Evolutionary conservation across 2,113 vertebrate species (phyloP), one percentile per base, ranked within the genome.

Genomic region (Lates calcarifer): DNA sequence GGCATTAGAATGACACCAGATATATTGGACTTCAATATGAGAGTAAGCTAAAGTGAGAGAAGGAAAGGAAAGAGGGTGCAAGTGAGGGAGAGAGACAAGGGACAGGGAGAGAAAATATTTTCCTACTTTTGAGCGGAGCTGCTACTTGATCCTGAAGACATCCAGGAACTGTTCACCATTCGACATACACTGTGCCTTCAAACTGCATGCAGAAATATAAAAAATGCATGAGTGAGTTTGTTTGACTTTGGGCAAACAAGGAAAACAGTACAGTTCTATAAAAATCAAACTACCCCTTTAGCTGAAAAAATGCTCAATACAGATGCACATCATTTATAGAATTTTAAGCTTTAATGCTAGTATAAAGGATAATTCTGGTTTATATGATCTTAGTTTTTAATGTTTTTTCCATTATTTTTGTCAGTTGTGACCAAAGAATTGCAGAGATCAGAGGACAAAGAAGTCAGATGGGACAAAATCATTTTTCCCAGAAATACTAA

Each of bases 11-110:
- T 29, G 57, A 51, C 66, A 61, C 5, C 6, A 6, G 28, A 85
- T 60, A 17, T 55, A 70, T 24, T 31, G 37, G 37, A 37, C 56
- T 55, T 65, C 37, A 62, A 53, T 65, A 29, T 29, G 49, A 28
- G 58, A 77, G 11, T 1, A 3, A 41, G 45, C 29, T 14, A 39
- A 47, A 31, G 28, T 47, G 66, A 31, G 28, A 65, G 33, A 7
- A 39, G n/a, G 31, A n/a, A 37, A 7, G 22, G 41, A 45, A 26
- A 39, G 47, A 51, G 10, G 35, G 43, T 28, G 68, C 10, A 9
- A 63, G 33, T 0, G 45, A 61, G 55, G 22, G 22, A 20, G 22
- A 33, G 56, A 61, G 39, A 35, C 13, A 4, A 39, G n/a, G n/a
- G n/a, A n/a, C n/a, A 41, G 18, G 51, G 14, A 5, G 56, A 62